A percentile compares a stretch with the other conserved stretches of the same genome.
These are phyloP conservation scores for Diphyllodes magnificus DNA, from an alignment of 2,113 vertebrate genomes.

Conservation along the genomic window DNA sequence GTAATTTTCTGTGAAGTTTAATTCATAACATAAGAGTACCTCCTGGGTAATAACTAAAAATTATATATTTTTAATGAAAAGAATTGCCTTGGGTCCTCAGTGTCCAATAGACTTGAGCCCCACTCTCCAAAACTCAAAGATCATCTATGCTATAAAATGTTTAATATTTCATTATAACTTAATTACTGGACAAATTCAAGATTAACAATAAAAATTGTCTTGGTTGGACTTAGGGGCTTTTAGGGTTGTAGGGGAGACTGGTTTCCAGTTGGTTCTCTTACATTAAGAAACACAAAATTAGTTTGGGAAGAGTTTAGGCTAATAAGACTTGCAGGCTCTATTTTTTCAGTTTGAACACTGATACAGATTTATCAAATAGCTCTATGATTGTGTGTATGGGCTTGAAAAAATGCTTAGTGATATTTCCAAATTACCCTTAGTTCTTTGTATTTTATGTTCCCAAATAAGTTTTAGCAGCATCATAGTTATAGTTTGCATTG, in stretches of 20 bases:
- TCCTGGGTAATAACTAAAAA: not conserved
- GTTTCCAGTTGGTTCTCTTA: not conserved
- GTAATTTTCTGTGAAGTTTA: conserved; percentile 9
- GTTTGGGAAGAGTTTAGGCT: not conserved
- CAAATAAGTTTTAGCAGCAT: not conserved
- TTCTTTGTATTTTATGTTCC: not conserved
- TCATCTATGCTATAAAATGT: not conserved
- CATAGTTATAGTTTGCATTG: not conserved
- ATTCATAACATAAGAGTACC: not conserved
- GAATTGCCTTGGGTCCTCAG: not conserved
- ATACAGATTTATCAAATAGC: not conserved
- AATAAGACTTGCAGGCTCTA: not conserved
- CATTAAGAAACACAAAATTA: not conserved
- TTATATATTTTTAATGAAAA: not conserved
- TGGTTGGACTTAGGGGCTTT: not conserved
- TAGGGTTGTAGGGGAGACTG: not conserved
- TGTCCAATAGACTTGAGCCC: not conserved
- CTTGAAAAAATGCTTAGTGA: not conserved
- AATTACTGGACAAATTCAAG: not conserved
- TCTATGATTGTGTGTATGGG: accelerated
- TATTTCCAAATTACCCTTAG: not conserved
- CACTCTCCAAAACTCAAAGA: not conserved
- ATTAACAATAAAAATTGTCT: not conserved
- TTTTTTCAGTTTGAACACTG: not conserved
- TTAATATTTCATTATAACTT: not conserved